These are phyloP conservation scores for Seriola quinqueradiata DNA, from an alignment of 2,113 vertebrate species.

Conservation along the genomic window DNA sequence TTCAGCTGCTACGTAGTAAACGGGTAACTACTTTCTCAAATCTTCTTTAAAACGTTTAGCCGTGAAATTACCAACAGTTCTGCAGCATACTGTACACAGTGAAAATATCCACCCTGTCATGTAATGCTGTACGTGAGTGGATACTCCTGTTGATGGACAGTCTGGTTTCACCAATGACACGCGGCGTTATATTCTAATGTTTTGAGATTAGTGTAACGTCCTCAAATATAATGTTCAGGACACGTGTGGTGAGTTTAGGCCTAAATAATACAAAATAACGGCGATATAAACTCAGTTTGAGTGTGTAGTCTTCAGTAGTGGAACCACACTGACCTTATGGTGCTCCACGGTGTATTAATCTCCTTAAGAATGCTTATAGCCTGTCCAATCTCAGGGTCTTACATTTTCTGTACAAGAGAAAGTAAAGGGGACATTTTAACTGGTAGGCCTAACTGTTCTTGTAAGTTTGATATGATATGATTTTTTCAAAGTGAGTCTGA, in stretches of 20 bases:
- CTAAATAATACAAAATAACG: conserved; percentile 29
- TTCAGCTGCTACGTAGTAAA: conserved; percentile 58
- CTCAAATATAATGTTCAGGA: conserved; percentile 68
- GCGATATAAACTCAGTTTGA: background rate
- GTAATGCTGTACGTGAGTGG: conserved; percentile 88
- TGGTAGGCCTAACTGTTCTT: background rate
- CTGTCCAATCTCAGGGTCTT: background rate
- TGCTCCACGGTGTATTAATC: background rate
- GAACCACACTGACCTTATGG: background rate
- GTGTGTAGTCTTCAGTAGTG: background rate
- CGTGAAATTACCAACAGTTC: conserved; percentile 78
- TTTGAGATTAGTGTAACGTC: conserved; percentile 84
- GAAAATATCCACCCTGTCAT: conserved; percentile 87
- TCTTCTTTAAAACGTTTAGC: conserved; percentile 64
- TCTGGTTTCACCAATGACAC: conserved; percentile 80
- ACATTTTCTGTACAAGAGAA: background rate
- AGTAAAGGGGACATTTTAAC: background rate
- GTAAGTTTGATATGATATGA: background rate
- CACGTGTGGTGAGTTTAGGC: conserved; percentile 61
- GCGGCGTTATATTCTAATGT: conserved; percentile 81
- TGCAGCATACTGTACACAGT: conserved; percentile 89
- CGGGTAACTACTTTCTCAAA: conserved; percentile 61
- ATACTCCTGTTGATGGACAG: conserved; percentile 84
- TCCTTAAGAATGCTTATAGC: background rate
- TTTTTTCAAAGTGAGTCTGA: background rate